These are phyloP conservation scores for Ornithoptera priamus DNA, from an alignment of 2,888 invertebrate genomes.

Conservation along the genomic window DNA sequence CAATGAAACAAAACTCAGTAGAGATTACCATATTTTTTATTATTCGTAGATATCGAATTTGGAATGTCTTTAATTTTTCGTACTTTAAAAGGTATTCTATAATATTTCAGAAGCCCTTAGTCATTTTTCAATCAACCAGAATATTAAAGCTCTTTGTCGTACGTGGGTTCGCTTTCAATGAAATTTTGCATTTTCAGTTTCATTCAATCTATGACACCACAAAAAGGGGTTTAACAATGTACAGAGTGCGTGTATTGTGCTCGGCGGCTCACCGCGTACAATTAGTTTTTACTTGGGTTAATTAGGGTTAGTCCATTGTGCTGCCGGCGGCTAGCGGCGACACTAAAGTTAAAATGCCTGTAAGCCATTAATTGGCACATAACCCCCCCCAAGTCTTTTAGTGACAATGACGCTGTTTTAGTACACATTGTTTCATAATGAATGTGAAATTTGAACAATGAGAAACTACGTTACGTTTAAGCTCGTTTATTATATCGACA, in stretches of 20 bases:
- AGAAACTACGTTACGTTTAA: neutral
- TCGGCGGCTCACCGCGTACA: conserved; percentile 47
- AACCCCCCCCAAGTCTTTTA: conserved; percentile 28
- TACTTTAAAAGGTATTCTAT: neutral
- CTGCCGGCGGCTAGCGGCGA: conserved; percentile 42
- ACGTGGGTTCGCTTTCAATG: neutral
- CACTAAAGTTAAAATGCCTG: conserved; percentile 39
- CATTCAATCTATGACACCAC: conserved; percentile 1
- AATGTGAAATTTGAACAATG: neutral
- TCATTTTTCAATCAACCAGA: neutral
- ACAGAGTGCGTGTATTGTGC: conserved; percentile 35
- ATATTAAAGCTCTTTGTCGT: neutral
- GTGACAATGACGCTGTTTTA: conserved; percentile 15
- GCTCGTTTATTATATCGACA: neutral
- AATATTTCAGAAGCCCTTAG: neutral
- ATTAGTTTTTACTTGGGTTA: conserved; percentile 74
- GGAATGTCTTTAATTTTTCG: neutral
- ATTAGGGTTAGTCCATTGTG: conserved; percentile 70
- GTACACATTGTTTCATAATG: neutral
- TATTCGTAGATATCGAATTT: neutral
- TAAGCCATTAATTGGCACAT: conserved; percentile 42
- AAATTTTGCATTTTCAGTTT: conserved; percentile 2
- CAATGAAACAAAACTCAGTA: too few species aligned
- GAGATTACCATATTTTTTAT: too few species aligned
- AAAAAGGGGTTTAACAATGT: conserved; percentile 7